These are phyloP conservation scores for Eublepharis macularius DNA, from an alignment of 2,113 vertebrate species.

Conservation along the genomic window DNA sequence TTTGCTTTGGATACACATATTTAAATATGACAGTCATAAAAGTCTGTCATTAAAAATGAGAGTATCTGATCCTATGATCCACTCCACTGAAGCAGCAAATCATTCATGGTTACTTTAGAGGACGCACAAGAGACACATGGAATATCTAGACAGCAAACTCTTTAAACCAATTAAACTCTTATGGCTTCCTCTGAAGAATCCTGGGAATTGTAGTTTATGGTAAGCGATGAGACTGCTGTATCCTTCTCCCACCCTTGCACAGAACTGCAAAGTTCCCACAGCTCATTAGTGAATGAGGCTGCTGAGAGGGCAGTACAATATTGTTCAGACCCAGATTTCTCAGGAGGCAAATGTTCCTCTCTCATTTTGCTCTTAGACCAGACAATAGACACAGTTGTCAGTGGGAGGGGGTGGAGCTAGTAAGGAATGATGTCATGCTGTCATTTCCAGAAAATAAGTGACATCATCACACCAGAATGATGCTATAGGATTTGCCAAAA, in stretches of 20 bases:
- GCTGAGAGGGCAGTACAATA: no score
- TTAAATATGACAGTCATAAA: not conserved
- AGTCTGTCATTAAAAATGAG: not conserved
- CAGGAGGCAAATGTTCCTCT: no score
- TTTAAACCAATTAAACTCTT: not conserved
- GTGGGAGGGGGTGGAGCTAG: no score
- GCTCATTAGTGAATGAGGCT: no score
- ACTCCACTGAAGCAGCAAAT: conserved; percentile 3
- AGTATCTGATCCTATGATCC: conserved; percentile 20
- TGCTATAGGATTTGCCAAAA: no score
- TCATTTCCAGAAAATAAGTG: no score
- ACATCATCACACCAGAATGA: no score
- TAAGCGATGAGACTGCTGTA: not conserved
- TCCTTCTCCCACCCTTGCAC: not conserved
- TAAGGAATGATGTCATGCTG: no score
- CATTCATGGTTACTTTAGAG: not conserved
- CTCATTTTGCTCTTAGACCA: no score
- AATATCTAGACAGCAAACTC: not conserved
- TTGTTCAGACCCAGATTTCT: no score
- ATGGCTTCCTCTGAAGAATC: not conserved
- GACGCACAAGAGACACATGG: not conserved
- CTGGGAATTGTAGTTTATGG: not conserved
- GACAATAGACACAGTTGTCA: no score
- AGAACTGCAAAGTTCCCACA: not conserved
- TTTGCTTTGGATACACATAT: conserved; percentile 4